Percentiles rank a stretch among this genome's conserved stretches.
These are phyloP conservation scores for Allobates femoralis DNA, from an alignment of 2,797 vertebrate species.

Conservation along the genomic window DNA sequence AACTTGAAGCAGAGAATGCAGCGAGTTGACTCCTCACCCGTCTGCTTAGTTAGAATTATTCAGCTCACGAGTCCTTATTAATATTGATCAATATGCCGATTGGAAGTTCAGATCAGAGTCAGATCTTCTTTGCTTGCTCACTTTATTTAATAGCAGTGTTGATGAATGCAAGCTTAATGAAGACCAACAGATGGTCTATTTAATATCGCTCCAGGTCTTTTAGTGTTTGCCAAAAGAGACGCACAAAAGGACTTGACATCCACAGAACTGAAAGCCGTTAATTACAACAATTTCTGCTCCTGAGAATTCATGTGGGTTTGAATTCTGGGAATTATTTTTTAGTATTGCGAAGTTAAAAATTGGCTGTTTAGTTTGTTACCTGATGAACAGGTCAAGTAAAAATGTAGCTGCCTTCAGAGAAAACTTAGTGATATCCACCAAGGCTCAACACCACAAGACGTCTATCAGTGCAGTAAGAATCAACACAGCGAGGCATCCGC, in stretches of 20 bases:
- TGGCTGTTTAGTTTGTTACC: constrained; percentile 24
- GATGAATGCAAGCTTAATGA: constrained; percentile 78
- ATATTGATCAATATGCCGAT: constrained; percentile 76
- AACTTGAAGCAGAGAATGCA: not conserved
- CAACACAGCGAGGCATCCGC: too few species aligned
- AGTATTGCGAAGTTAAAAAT: constrained; percentile 65
- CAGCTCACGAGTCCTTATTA: constrained; percentile 56
- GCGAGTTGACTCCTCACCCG: constrained; percentile 7
- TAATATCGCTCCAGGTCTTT: constrained; percentile 76
- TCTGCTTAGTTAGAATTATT: not conserved
- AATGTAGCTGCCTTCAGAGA: not conserved
- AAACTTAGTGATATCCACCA: too few species aligned
- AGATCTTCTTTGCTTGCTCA: constrained; percentile 67
- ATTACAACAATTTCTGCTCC: constrained; percentile 75
- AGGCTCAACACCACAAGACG: too few species aligned
- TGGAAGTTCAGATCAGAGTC: constrained; percentile 71
- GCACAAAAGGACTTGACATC: constrained; percentile 75
- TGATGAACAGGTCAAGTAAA: constrained; percentile 21
- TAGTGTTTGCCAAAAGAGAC: constrained; percentile 76
- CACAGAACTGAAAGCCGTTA: constrained; percentile 76
- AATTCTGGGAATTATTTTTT: constrained; percentile 35
- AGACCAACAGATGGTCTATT: constrained; percentile 81
- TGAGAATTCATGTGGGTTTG: constrained; percentile 8
- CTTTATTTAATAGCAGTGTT: constrained; percentile 57
- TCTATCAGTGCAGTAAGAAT: too few species aligned